These are phyloP conservation scores for Tyto alba DNA, from an alignment of 2,113 vertebrate genomes.

Conservation along the genomic window DNA sequence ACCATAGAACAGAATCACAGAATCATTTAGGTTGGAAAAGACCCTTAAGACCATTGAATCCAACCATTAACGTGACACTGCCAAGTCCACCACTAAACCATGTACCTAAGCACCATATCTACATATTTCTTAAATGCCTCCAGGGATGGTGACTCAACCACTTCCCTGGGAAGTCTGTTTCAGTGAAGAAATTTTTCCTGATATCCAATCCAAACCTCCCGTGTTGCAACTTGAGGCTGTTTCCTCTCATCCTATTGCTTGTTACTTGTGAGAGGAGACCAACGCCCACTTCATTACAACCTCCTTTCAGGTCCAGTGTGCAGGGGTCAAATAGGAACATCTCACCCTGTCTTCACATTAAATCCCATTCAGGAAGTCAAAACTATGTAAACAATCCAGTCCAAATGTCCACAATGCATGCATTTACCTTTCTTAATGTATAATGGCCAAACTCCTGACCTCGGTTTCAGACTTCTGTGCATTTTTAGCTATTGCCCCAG, in stretches of 20 bases:
- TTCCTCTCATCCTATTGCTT: not conserved
- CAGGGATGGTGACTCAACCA: not conserved
- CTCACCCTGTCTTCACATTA: not conserved
- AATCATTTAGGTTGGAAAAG: not conserved
- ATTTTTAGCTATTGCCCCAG: not conserved
- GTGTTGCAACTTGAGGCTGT: not conserved
- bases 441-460: not conserved
- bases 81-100: not conserved
- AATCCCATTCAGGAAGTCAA: not conserved
- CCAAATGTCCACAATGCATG: not conserved
- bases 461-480: not conserved
- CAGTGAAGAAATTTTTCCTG: not conserved
- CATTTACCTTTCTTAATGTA: not conserved
- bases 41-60: not conserved
- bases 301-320: not conserved
- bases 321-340: not conserved
- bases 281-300: rapidly evolving
- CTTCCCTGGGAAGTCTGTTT: not conserved
- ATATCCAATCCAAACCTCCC: not conserved
- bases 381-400: not conserved
- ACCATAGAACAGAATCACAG: not conserved
- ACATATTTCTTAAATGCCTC: not conserved
- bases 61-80: not conserved
- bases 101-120: not conserved
- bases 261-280: not conserved